Conservation (phyloP, 1,140 invertebrate species). For the Danaus plexippus region DNA sequence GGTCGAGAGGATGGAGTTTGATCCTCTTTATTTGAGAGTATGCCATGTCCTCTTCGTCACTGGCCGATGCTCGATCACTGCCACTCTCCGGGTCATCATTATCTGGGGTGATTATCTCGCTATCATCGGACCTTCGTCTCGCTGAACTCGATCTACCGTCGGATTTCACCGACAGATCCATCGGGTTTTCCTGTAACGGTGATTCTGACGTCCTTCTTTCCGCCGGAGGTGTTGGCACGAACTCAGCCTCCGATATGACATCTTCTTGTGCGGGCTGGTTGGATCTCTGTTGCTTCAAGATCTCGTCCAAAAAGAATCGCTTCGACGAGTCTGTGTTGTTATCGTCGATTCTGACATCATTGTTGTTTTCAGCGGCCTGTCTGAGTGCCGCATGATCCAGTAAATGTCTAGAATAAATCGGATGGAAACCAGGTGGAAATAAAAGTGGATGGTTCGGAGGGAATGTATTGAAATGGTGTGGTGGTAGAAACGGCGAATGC, state of each 20-base stretch:
- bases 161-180: conserved; percentile 83
- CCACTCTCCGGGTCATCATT: conserved; percentile 59
- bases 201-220: conserved; percentile 65
- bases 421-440: conserved; percentile 77
- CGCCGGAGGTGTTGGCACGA: conserved; percentile 58
- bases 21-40: conserved; percentile 71
- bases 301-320: conserved; percentile 80
- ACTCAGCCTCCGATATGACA: conserved; percentile 59
- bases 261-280: conserved; percentile 55
- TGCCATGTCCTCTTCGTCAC: conserved; percentile 69
- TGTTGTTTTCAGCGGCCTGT: conserved; percentile 72
- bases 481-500: conserved; percentile 77
- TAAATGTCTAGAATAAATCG: conserved; percentile 75
- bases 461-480: conserved; percentile 67
- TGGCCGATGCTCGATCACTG: conserved; percentile 72
- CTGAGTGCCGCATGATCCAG: conserved; percentile 68
- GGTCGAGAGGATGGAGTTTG: conserved; percentile 75
- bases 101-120: conserved; percentile 62
- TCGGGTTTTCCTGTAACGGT: conserved; percentile 80
- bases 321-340: conserved; percentile 75
- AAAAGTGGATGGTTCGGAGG: conserved; percentile 71
- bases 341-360: conserved; percentile 73
- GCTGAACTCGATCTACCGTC: conserved; percentile 69
- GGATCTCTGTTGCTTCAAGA: conserved; percentile 77
- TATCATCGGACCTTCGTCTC: conserved; percentile 58